These are phyloP conservation scores for Brotula barbata DNA, from an alignment of 2,797 vertebrate species.

Conservation along the genomic window DNA sequence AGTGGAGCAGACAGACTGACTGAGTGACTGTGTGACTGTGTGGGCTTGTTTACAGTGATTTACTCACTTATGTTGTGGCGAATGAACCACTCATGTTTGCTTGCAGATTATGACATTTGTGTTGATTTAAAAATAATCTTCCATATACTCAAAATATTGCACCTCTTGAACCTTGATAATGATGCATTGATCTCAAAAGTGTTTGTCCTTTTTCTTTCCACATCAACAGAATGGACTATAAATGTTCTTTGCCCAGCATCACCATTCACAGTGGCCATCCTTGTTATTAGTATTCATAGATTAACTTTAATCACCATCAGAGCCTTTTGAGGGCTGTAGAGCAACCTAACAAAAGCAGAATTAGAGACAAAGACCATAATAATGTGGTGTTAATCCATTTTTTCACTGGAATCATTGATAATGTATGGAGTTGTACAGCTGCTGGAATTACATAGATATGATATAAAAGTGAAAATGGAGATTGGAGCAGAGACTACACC, in stretches of 20 bases:
- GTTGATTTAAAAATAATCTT: background rate
- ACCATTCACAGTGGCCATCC: constrained; percentile 30
- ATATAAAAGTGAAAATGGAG: constrained; percentile 22
- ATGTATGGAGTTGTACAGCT: constrained; percentile 9
- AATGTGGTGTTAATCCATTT: constrained; percentile 34
- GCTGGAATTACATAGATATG: constrained; percentile 24
- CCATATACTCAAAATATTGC: too few relatives aligned
- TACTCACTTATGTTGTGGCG: constrained; percentile 4
- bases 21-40: too few relatives aligned
- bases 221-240: too few relatives aligned
- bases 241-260: too few relatives aligned
- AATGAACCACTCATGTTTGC: background rate
- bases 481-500: background rate
- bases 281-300: constrained; percentile 50
- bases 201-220: too few relatives aligned
- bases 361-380: constrained; percentile 27
- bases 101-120: background rate
- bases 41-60: constrained; percentile 21
- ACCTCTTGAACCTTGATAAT: too few relatives aligned
- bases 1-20: too few relatives aligned
- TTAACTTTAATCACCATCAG: constrained; percentile 53
- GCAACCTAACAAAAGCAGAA: constrained; percentile 11
- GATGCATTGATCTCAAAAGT: too few relatives aligned
- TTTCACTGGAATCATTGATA: constrained; percentile 33
- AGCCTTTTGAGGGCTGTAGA: constrained; percentile 32